Conservation (phyloP, 2,888 invertebrate species). For the Pterostichus niger region DNA sequence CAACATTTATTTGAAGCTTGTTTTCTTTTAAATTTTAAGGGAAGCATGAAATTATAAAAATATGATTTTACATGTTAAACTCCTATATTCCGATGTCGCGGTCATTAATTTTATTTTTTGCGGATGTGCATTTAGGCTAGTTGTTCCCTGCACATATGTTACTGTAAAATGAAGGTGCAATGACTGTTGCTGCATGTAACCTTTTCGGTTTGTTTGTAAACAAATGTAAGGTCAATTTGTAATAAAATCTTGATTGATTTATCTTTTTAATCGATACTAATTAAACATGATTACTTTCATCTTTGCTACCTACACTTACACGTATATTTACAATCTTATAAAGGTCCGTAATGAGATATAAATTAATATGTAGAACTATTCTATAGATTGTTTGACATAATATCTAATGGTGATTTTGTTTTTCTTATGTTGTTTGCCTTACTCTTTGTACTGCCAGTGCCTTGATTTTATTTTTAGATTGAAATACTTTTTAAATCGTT, state of each 20-base stretch:
- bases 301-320: constrained; percentile 25
- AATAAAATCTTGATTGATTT: constrained; percentile 60
- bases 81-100: no score
- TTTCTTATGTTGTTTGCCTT: constrained; percentile 27
- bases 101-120: no score
- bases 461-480: no score
- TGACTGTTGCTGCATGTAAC: constrained; percentile 51
- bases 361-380: constrained; percentile 46
- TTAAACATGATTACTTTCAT: constrained; percentile 58
- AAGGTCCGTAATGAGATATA: constrained; percentile 10
- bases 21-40: no score
- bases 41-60: no score
- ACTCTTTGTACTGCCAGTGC: constrained; percentile 9
- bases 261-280: constrained; percentile 55
- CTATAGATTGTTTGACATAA: constrained; percentile 36
- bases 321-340: neutral
- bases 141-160: neutral
- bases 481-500: no score
- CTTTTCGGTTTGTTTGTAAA: constrained; percentile 61
- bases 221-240: constrained; percentile 55
- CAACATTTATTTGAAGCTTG: no score
- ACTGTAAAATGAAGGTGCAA: constrained; percentile 43
- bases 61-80: no score
- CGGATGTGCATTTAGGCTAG: constrained; percentile 2
- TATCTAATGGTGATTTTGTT: constrained; percentile 18